Base-by-base conservation (phyloP, 2,888 invertebrate species). In the Anorthoa munda region DNA sequence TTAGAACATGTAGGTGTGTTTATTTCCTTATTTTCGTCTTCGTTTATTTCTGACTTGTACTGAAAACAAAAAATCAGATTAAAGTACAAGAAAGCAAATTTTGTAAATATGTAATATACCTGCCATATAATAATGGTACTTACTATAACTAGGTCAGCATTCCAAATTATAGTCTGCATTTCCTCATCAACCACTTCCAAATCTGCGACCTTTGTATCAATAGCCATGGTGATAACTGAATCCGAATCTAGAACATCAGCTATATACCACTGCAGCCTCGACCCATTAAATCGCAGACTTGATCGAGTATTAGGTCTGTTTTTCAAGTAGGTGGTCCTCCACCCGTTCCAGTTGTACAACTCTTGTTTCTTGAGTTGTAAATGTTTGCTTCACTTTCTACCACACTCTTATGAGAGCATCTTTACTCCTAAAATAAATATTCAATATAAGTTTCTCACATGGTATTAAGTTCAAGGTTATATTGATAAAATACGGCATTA, bases 241-340 rank as follows among this genome's bases (percentile, higher is more conserved):
- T 72, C 61, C 0, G 55, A 63, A 18, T 73, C 67, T 23, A 23
- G 7, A 39, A 79, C 77, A 61, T 66, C 79, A 63, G 67, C 26
- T 55, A 77, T n/a, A n/a, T 77, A 51, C 77, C 77, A 46, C 68
- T 79, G 45, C 77, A 82, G 4, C 64, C 75, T 53, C 73, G 60
- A 51, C 73, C 73, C 60, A 82, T 66, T 50, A 77, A 65, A 56
- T 60, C 58, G 39, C 72, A 66, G 23, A 76, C 74, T 66, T 76
- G 74, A 48, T 82, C 79, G 4, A 79, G 53, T 55, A 79, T 64
- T 26, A 77, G 79, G 55, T 79, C 75, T 55, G 65, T 68, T 75
- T 75, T 75, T 39, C 58, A n/a, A 31, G 31, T 46, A 4, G 68
- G 75, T 53, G 75, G 75, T 21, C 82, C 77, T 53, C 82, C 77